A percentile compares a stretch with the other conserved stretches of the same genome.
Evolutionary conservation across 2,113 vertebrate genomes (phyloP).

Genomic region (Notechis scutatus): DNA sequence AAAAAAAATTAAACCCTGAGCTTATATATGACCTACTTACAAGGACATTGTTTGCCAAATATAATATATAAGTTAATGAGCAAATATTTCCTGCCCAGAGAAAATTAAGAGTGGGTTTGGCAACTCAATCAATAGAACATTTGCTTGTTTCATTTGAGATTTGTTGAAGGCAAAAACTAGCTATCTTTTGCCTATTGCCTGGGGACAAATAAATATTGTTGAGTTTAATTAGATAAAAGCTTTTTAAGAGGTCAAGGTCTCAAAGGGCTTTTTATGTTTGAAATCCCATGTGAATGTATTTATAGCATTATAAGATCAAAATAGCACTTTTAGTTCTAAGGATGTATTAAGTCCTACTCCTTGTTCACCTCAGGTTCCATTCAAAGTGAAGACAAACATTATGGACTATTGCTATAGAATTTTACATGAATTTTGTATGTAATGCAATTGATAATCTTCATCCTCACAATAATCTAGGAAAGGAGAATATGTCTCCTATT

Average conservation of each 20-base stretch:
- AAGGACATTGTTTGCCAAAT: neutral
- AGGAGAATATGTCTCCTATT: neutral
- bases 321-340: neutral
- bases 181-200: constrained; percentile 26
- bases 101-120: neutral
- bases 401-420: neutral
- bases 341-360: constrained; percentile 8
- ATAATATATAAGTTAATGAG: neutral
- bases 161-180: neutral
- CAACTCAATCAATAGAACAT: neutral
- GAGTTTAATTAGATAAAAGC: constrained; percentile 43
- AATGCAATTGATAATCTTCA: neutral
- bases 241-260: constrained; percentile 36
- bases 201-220: constrained; percentile 19
- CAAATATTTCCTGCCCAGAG: neutral
- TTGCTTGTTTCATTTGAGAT: neutral
- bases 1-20: neutral
- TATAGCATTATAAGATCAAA: constrained; percentile 38
- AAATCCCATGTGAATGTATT: constrained; percentile 48
- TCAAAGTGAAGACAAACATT: constrained; percentile 20
- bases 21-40: neutral
- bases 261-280: constrained; percentile 42
- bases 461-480: neutral
- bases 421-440: neutral
- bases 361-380: neutral